Evolutionary conservation across 1,140 invertebrate species (phyloP).

Genomic region (Scaptomyza hsui): DNA sequence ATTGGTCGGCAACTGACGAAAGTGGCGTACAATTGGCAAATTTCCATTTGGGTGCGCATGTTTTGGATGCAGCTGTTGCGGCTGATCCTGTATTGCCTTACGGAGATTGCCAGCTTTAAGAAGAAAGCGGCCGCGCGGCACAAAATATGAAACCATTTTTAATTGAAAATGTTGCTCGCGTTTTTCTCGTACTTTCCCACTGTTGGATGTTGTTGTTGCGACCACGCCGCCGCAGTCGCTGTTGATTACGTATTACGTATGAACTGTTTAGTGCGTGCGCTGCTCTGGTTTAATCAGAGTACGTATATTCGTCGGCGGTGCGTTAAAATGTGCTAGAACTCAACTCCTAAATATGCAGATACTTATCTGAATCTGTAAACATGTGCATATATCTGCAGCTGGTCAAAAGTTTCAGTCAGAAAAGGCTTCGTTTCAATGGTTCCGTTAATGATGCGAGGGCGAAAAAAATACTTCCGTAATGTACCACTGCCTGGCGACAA

Average conservation of each 20-base stretch:
- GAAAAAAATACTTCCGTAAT: constrained; percentile 41
- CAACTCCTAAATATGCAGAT: not conserved
- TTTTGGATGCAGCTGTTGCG: constrained; percentile 54
- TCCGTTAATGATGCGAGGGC: constrained; percentile 7
- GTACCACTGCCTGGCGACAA: constrained; percentile 38
- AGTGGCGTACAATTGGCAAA: constrained; percentile 64
- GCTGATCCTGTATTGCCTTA: constrained; percentile 60
- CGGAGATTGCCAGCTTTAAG: constrained; percentile 75
- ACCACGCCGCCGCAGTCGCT: constrained; percentile 27
- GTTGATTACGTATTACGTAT: constrained; percentile 53
- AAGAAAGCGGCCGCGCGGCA: constrained; percentile 74
- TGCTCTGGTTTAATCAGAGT: constrained; percentile 7
- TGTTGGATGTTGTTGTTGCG: constrained; percentile 19
- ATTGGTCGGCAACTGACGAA: constrained; percentile 64
- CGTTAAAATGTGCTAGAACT: not conserved
- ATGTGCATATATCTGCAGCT: constrained; percentile 27
- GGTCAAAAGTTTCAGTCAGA: constrained; percentile 28
- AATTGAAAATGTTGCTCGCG: constrained; percentile 9
- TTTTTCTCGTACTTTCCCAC: constrained; percentile 24
- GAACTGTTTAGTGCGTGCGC: constrained; percentile 11
- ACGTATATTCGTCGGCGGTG: not conserved
- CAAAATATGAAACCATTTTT: constrained; percentile 81
- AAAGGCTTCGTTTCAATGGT: constrained; percentile 2
- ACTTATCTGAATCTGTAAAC: constrained; percentile 26
- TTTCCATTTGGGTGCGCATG: constrained; percentile 45